phyloP scores from a whole-genome alignment of 2,113 vertebrate genomes.

The Trogon melanurus region DNA sequence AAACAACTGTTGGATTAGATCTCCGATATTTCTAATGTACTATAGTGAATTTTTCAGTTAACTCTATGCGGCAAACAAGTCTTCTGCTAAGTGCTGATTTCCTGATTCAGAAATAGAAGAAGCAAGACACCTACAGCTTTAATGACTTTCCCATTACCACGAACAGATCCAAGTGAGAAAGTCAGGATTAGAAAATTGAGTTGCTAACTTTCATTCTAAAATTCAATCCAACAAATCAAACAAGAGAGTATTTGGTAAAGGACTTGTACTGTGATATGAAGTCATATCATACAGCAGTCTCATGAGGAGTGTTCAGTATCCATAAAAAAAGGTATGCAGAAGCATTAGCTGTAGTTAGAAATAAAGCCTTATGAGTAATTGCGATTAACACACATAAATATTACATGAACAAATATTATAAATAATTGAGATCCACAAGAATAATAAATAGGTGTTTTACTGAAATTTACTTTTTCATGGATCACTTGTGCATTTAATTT shows the following conservation, averaged over 20 bases:
- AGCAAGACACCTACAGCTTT: not conserved
- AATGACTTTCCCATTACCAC: not conserved
- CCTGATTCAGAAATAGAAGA: not conserved
- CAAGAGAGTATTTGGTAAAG: not conserved
- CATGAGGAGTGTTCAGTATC: not conserved
- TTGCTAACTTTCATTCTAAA: not conserved
- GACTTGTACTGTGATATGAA: not conserved
- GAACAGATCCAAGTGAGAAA: not conserved
- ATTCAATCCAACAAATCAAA: not conserved
- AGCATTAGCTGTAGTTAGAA: not conserved
- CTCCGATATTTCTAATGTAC: not conserved
- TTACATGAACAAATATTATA: not conserved
- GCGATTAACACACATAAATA: slow-evolving; percentile 7
- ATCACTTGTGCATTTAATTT: not conserved
- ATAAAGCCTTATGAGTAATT: not conserved
- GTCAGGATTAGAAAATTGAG: not conserved
- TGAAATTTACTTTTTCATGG: not conserved
- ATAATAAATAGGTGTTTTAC: not conserved
- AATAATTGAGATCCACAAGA: not conserved
- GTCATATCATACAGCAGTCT: not conserved
- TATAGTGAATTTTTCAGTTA: not conserved
- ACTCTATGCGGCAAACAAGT: not conserved
- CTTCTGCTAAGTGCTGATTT: not conserved
- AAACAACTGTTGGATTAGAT: not conserved
- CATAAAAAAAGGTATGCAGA: not conserved